Base-by-base conservation (phyloP, 2,113 vertebrate species). In the Pseudonaja textilis region DNA sequence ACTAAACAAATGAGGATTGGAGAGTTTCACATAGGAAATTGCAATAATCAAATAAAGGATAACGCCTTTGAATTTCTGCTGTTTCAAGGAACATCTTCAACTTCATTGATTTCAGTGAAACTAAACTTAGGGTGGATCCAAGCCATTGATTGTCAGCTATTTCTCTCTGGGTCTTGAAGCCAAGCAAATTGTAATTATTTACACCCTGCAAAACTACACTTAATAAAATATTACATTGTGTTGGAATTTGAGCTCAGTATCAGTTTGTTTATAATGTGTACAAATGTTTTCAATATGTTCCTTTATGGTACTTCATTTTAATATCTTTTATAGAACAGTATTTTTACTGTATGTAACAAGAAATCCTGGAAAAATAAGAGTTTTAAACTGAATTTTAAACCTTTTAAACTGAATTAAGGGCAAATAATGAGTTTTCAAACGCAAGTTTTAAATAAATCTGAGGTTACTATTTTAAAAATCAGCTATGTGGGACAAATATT, bases 331-430 rank as follows among this genome's bases (percentile, higher is more conserved):
- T 93, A 39, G 16, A 39, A 47, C 26, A 91, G 87, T 90, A 57
- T 95, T 89, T 54, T 11, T 55, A 90, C 4, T 50, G n/a, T 91
- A 91, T 59, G 93, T 57, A 86, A 57, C 52, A 39, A 85, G 23
- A 2, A 85, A 89, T 93, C 85, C 20, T 91, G 42, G 54, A 74
- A 93, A 86, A 94, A 26, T 39, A 1, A 9, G 61, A 3, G 11
- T 64, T 64, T 64, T 64, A 64, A 64, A 64, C 26, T 29, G 26
- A 64, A 64, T 64, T 29, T 29, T 64, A 61, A 92, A 42, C 55
- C 92, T 23, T 88, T 94, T 93, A 86, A 95, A 81, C 26, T 88
- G 26, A 57, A 85, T 91, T 92, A 94, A 89, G 2, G 5, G 52
- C 39, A 90, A 91, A 39, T 0, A 9, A 88, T 93, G 52, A 86